phyloP scores from a whole-genome alignment of 2,113 vertebrate species.

The Gymnobelideus leadbeateri region DNA sequence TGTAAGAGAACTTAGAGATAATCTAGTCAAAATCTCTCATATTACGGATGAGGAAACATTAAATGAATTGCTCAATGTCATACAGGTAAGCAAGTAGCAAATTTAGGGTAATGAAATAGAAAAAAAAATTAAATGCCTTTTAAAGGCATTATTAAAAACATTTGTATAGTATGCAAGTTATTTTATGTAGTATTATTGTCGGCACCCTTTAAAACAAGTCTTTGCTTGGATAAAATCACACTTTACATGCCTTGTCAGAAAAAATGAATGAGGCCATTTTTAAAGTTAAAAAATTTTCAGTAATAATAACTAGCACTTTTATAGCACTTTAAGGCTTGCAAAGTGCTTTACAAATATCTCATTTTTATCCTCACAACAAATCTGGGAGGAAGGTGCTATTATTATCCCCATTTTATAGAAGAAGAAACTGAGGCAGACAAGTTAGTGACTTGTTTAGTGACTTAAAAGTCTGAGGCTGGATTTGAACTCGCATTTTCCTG shows the following conservation, averaged over 20 bases:
- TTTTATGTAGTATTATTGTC: not conserved
- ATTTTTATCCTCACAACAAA: not conserved
- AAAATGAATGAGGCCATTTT: slow-evolving; percentile 30
- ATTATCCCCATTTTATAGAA: not conserved
- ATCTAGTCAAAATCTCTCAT: not conserved
- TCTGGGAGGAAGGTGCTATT: not conserved
- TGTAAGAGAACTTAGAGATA: not conserved
- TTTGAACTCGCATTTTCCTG: not conserved
- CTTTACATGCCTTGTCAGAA: not conserved
- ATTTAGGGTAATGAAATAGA: not conserved
- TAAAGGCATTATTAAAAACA: not conserved
- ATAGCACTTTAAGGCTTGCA: not conserved
- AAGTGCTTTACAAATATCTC: not conserved
- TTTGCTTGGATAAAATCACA: not conserved
- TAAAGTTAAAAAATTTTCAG: not conserved
- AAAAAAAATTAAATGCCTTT: not conserved
- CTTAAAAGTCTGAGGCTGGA: not conserved
- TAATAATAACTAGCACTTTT: not conserved
- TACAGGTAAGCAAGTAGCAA: not conserved
- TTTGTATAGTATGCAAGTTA: not conserved
- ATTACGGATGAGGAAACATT: not conserved
- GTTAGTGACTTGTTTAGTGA: not conserved
- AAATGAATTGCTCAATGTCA: not conserved
- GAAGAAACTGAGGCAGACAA: not conserved
- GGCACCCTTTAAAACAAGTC: not conserved